Evolutionary conservation across 2,888 invertebrate genomes (phyloP), one percentile per base, ranked within the genome.

Genomic region (Noctua comes): DNA sequence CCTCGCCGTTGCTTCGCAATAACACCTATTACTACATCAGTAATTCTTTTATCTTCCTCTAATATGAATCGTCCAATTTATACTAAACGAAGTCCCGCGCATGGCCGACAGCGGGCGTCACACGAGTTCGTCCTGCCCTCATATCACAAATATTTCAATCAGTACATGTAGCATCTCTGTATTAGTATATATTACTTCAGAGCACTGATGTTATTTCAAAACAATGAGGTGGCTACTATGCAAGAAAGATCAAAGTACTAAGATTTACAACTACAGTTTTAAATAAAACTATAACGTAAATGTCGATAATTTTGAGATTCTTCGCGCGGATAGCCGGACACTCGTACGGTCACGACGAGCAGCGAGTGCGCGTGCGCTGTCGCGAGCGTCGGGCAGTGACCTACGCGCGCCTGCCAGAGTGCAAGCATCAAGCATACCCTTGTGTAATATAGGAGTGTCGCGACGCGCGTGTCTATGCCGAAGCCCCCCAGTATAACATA

Each of bases 81-180:
- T 1, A 64, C 3, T 10, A 48, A 7, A 46, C 1, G 10, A 40
- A 21, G 10, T 13, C 1, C 8, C 66, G 57, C 77, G 18, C 18
- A 10, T 2, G 24, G n/a, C 48, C 57, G 16, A 27, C 66, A 24
- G 66, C 36, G 36, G 21, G 10, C 43, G 24, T 51, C 82, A 11
- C n/a, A 13, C 62, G 18, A 62, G 4, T 64, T 21, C 64, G 13
- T 27, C 46, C 79, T 51, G 16, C 48, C 66, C 79, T 88, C 87
- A 86, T 91, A 92, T 92, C 92, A 92, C 91, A 91, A 91, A 87
- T 82, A 79, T 85, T 88, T 87, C 83, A 76, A 76, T 79, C 75
- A 68, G 82, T 83, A 77, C 43, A 79, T 77, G n/a, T 83, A 82
- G 71, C 27, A 68, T 43, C 57, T 48, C 51, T 24, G 31, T 77